Base-by-base conservation (phyloP, 92 coral and sea anemone species). In the Montipora capitata region DNA sequence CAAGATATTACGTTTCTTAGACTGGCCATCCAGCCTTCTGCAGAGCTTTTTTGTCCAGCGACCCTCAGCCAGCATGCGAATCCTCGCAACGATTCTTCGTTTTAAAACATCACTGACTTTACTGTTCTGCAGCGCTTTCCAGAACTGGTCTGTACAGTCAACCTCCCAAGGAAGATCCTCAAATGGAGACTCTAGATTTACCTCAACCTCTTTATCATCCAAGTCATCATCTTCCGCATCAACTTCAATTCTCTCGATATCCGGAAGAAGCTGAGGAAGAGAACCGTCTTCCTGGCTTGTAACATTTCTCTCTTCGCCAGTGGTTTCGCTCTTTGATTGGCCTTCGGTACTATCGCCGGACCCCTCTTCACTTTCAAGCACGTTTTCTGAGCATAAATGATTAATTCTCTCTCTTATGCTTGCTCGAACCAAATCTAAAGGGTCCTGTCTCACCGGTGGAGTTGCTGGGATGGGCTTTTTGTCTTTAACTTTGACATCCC, bases 121-220 rank as follows among this genome's bases (percentile, higher is more conserved):
- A 38, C 62, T 89, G 84, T 96, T 95, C 64, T 83, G 90, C 57
- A 96, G 87, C n/a, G 89, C 86, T 41, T 95, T 96, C 96, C 99
- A 96, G 40, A 96, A 95, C 75, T 87, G 93, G 66, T 95, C 96
- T 11, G 99, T 96, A 76, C 99, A 96, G 79, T 96, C 99, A 7
- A 96, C 99, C 71, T 96, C 99, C 99, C 99, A 96, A 1, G 98
- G 89, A 38, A 96, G 93, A 57, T 96, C 94, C 39, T 96, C 98
- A 86, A 96, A 96, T 14, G 92, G 91, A 38, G 96, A 92, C 40
- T 81, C 94, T 15, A 89, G 84, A 67, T 96, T 89, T 14, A 82
- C 6, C 43, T 68, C 89, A 10, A 77, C 69, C 11, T 81, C 83
- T 58, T 79, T 81, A 65, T 80, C 93, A 43, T 41, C 62, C 11